Evolutionary conservation across 2,113 vertebrate species (phyloP), one percentile per base, ranked within the genome.

Genomic region (Peromyscus maniculatus): DNA sequence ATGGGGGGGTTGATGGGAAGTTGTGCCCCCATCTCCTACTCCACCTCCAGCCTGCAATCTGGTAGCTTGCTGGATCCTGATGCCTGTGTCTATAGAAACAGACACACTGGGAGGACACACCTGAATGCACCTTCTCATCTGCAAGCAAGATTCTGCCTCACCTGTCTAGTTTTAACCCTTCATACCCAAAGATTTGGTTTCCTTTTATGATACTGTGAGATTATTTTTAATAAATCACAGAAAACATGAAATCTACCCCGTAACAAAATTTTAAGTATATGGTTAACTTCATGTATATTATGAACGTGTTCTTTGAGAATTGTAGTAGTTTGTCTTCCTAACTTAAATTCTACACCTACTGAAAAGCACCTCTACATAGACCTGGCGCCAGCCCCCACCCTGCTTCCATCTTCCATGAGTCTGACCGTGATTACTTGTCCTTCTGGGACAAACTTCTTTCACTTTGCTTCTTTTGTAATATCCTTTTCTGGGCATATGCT

Each of bases 141-240:
- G 15, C 1, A 83, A 87, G 22, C 55, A 74, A 57, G 46, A 91
- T 67, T 84, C 19, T 55, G 0, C 17, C 49, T 92, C 49, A 83
- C 77, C 57, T 77, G 9, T 78, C 87, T 31, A 69, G 75, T 87
- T 92, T 92, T n/a, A 67, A 96, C 5, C 33, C 46, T 93, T 89
- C 8, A 17, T 22, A 94, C 36, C 17, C 69, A 55, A 9, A 19
- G n/a, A 92, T 69, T 64, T 64, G 69, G 7, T 72, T 77, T 46
- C 46, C 52, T 96, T 71, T 75, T 55, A 55, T 33, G 39, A 62
- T 36, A 64, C 52, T 52, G 28, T 64, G 36, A 31, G 22, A 11
- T 67, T 0, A 46, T 28, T 17, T 69, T 0, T 46, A 24, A 43
- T 43, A 39, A 71, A 21, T 36, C 7, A 8, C 39, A 8, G n/a